Evolutionary conservation across 2,888 invertebrate species (phyloP).

Genomic region (Lomographa bimaculata): DNA sequence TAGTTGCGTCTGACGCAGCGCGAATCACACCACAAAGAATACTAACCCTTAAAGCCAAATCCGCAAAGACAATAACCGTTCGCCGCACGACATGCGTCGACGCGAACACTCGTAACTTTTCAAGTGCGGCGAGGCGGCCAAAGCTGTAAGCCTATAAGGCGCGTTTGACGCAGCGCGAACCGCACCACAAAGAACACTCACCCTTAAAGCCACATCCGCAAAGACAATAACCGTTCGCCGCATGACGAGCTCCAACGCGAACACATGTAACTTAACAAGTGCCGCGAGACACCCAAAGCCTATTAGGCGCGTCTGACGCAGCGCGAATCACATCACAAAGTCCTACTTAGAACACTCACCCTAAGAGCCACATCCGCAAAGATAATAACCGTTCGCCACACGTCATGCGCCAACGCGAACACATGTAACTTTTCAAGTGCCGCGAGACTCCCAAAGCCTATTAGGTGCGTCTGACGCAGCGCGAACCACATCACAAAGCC

Average conservation of each 20-base stretch:
- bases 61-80: conserved; percentile 93
- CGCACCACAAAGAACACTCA: conserved; percentile 33
- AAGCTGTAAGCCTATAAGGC: no score
- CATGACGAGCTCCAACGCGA: conserved; percentile 92
- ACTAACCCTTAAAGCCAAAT: conserved; percentile 87
- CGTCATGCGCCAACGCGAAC: conserved; percentile 91
- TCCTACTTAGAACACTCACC: no score
- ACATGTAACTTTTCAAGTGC: conserved; percentile 93
- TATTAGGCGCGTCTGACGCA: no score
- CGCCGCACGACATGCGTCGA: conserved; percentile 91
- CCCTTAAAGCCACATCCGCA: conserved; percentile 90
- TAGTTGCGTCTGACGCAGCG: no score
- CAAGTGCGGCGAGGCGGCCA: no score
- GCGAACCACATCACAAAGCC: no score
- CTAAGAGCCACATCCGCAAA: conserved; percentile 92
- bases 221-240: conserved; percentile 92
- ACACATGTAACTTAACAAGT: conserved; percentile 92
- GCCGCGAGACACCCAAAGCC: no score
- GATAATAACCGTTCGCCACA: conserved; percentile 91
- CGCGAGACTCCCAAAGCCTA: no score
- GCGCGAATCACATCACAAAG: no score
- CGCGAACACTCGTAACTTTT: conserved; percentile 93
- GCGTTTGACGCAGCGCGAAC: no score
- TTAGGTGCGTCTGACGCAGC: no score
- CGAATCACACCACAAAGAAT: no score